Percentiles rank a stretch among this genome's conserved stretches.
Conservation (phyloP, 2,113 vertebrate species). For the Phoxinus phoxinus region DNA sequence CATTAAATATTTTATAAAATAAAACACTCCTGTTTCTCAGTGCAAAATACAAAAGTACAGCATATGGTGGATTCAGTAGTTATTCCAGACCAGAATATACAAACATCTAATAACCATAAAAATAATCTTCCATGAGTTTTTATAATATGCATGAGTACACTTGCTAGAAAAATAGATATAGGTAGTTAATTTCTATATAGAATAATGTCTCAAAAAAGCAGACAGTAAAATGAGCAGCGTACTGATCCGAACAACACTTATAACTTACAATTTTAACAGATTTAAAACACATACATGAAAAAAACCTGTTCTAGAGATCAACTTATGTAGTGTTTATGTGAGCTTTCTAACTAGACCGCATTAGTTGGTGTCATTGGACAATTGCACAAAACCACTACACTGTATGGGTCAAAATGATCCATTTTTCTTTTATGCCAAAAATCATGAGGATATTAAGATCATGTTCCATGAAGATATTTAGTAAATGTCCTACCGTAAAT, state of each 20-base stretch:
- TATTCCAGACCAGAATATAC: conserved; percentile 13
- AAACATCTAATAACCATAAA: conserved; percentile 3
- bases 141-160: not conserved
- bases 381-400: not conserved
- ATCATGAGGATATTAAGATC: too few species aligned
- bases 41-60: conserved; percentile 27
- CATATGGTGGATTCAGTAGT: conserved; percentile 15
- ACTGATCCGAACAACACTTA: not conserved
- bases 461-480: too few species aligned
- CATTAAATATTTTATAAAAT: not conserved
- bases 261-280: not conserved
- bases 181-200: not conserved
- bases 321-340: not conserved
- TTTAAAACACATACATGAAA: not conserved
- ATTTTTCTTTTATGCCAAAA: too few species aligned
- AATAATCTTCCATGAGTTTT: not conserved
- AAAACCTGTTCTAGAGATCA: conserved; percentile 1
- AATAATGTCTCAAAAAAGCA: conserved; percentile 16
- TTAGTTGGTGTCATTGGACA: not conserved
- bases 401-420: too few species aligned
- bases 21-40: not conserved
- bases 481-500: too few species aligned
- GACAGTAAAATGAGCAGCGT: not conserved
- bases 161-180: not conserved
- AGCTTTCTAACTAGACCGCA: not conserved